Base-by-base conservation (phyloP, 2,888 invertebrate species). In the Acrocyrtus sp. region DNA sequence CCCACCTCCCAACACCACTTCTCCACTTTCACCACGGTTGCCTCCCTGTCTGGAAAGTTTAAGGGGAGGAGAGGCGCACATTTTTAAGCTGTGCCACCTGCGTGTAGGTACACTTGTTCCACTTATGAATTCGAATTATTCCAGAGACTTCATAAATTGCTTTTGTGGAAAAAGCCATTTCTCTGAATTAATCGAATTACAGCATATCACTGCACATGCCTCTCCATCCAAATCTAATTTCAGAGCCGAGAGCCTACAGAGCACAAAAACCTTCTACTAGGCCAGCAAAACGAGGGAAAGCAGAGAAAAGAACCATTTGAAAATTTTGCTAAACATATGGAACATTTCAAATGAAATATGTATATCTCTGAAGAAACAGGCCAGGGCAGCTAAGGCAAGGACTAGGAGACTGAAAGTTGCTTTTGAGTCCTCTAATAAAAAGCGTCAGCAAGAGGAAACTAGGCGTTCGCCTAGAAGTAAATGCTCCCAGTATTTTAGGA, bases 111-210 rank as follows among this genome's bases (percentile, higher is more conserved):
- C n/a, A n/a, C n/a, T n/a, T 48, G 68, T 27, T 39, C 60, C 41
- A 60, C 47, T 60, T 61, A 61, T 48, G 56, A 69, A 54, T 69
- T 22, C 47, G 50, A 10, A 47, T 48, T 61, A 56, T 63, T 43
- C 63, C 10, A 24, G 48, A 26, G 39, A 69, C 61, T 43, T 48
- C 61, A 69, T 61, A 72, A 72, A 72, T 72, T 72, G 70, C 70
- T 72, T 63, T 69, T 43, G 24, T 45, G 62, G 62, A 70, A 41
- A 26, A 72, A 72, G 58, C 56, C 69, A 69, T 69, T 69, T 69
- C 61, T 47, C 61, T 56, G 69, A 69, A 69, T 69, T 69, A 69
- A 69, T 69, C 69, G 61, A 69, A 69, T 69, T 69, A 69, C 56
- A 53, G 21, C 60, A 60, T 68, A 60, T 60, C 67, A 67, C 21